These are phyloP conservation scores for Podargus strigoides DNA, from an alignment of 2,797 vertebrate species.

Conservation along the genomic window DNA sequence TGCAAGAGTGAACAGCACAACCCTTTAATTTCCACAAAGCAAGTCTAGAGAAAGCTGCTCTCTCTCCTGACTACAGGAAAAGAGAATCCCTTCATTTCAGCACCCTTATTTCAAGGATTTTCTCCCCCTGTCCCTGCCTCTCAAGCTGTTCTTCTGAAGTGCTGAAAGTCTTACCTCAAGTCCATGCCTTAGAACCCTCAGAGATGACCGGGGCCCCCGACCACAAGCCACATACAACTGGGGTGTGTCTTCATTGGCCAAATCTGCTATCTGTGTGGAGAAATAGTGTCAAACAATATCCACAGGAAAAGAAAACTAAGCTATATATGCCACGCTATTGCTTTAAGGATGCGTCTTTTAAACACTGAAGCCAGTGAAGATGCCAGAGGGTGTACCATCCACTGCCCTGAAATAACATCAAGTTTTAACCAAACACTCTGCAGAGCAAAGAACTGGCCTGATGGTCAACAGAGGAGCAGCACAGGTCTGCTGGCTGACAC, in stretches of 20 bases:
- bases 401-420: neutral
- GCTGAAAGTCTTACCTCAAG: slow-evolving; percentile 83
- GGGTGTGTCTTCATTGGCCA: slow-evolving; percentile 98
- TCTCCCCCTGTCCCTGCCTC: neutral
- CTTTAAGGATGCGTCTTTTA: neutral
- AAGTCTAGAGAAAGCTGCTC: neutral
- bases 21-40: neutral
- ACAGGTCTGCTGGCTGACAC: neutral
- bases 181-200: slow-evolving; percentile 93
- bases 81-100: neutral
- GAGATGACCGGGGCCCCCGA: slow-evolving; percentile 89
- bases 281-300: neutral
- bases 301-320: neutral
- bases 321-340: no score
- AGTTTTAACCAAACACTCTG: neutral
- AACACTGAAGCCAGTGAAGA: neutral
- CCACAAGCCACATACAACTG: slow-evolving; percentile 95
- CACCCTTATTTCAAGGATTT: neutral
- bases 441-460: neutral
- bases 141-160: neutral
- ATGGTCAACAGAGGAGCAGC: neutral
- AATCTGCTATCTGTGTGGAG: slow-evolving; percentile 87
- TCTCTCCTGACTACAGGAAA: neutral
- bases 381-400: neutral
- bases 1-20: neutral